These are phyloP conservation scores for Trididemnum clinides DNA, from an alignment of 23 tunicate genomes.

Conservation along the genomic window DNA sequence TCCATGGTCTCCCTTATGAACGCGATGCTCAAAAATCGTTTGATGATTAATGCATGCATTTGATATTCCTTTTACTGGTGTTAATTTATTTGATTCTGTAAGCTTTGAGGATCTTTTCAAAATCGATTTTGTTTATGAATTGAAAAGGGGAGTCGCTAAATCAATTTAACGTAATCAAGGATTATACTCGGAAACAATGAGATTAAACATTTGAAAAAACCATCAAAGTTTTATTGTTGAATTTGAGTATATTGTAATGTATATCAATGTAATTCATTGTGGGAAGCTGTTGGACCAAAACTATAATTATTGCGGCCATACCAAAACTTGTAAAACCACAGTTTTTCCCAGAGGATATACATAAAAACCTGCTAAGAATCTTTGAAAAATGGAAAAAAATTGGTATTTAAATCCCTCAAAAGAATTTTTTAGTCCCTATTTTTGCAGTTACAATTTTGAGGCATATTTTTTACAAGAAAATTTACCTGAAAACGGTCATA, in stretches of 20 bases:
- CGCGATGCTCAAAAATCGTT: too few relatives aligned
- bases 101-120: not conserved
- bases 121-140: not conserved
- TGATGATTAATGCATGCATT: too few relatives aligned
- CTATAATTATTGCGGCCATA: not conserved
- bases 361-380: not conserved
- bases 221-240: not conserved
- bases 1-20: too few relatives aligned
- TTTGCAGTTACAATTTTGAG: not conserved
- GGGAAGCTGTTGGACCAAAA: not conserved
- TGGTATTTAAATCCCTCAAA: not conserved
- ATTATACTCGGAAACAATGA: not conserved
- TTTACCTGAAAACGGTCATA: not conserved
- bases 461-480: not conserved
- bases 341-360: not conserved
- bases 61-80: too few relatives aligned
- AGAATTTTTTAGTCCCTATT: not conserved
- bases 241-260: not conserved
- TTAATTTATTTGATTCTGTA: not conserved
- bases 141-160: not conserved
- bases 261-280: not conserved
- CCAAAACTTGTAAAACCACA: not conserved
- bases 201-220: not conserved
- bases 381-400: not conserved
- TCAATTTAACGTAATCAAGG: not conserved